phyloP scores from a whole-genome alignment of 2,797 vertebrate genomes.

The Eulemur albifrons region DNA sequence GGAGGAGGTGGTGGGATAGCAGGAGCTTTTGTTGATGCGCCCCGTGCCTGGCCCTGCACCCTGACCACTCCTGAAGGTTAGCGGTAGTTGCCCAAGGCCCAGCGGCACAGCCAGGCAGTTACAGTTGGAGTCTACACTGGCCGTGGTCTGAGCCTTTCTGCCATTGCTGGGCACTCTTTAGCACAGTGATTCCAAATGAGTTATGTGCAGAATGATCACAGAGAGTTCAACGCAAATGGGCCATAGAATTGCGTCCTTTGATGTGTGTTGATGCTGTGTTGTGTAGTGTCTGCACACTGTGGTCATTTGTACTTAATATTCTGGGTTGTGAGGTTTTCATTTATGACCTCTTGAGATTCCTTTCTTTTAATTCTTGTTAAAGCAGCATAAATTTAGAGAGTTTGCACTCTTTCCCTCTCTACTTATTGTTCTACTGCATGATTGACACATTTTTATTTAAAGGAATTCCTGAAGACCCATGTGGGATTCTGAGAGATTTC shows the following conservation, averaged over 20 bases:
- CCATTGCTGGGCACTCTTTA: accelerated
- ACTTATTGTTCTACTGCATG: not conserved
- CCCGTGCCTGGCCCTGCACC: accelerated
- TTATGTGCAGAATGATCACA: too few species aligned
- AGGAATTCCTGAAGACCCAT: not conserved
- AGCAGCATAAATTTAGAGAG: not conserved
- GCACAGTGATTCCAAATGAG: not conserved
- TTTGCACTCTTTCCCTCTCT: not conserved
- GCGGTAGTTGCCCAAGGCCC: too few species aligned
- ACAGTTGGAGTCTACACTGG: accelerated
- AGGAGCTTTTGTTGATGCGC: not conserved
- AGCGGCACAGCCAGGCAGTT: accelerated
- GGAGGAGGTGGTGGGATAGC: accelerated
- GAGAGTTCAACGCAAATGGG: too few species aligned
- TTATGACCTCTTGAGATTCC: not conserved
- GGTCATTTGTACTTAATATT: not conserved
- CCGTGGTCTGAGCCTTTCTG: not conserved
- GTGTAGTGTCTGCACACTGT: accelerated
- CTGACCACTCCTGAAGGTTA: accelerated
- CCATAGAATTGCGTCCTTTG: not conserved
- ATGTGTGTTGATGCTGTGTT: too few species aligned
- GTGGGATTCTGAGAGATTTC: not conserved
- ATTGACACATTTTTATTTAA: not conserved
- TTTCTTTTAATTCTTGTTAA: not conserved
- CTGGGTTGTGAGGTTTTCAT: not conserved